Base-by-base conservation (phyloP, 2,888 invertebrate genomes). In the Eurytoma californica region DNA sequence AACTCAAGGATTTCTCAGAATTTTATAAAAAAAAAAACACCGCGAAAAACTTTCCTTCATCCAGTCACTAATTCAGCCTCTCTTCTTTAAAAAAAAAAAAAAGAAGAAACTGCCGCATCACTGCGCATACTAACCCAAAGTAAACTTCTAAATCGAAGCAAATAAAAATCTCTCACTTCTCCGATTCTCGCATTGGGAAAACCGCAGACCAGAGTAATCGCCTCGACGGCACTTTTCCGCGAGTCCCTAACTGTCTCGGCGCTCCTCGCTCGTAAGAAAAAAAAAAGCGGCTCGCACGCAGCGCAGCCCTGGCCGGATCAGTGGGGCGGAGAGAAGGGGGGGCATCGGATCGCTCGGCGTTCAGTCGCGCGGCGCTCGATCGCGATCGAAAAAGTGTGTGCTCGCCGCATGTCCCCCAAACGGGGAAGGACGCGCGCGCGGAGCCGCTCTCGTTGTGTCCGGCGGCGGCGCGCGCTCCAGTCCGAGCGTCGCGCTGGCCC, bases 401-500 rank as follows among this genome's bases (percentile, higher is more conserved):
- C 57, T 3, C 20, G 18, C 47, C 60, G n/a, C 28, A 24, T 20
- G 18, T 67, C 60, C 75, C 58, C 30, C 58, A 66, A 60, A 18
- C 53, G 49, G 7, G 24, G 55, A 55, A 51, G 57, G 61, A 39
- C 58, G 18, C 60, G 57, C 24, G 28, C 14, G 58, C 24, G 13
- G 7, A n/a, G 57, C 5, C 20, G 57, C 63, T 65, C 70, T 63
- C 60, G 70, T 73, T 66, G 68, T 68, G 30, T 61, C 61, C 39
- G n/a, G 30, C n/a, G 20, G 20, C 13, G 9, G 55, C 14, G 30
- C 49, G 57, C 55, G 18, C 28, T 39, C n/a, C 88, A 89, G 89
- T 89, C 87, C 87, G 87, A 86, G 86, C 84, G 86, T 86, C 86
- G 87, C 88, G 86, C 85, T 87, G 86, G 85, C 86, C 86, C 87